A percentile compares a stretch with the other conserved stretches of the same genome.
Evolutionary conservation across 2,888 invertebrate species (phyloP).

Genomic region (Ditula angustiorana): DNA sequence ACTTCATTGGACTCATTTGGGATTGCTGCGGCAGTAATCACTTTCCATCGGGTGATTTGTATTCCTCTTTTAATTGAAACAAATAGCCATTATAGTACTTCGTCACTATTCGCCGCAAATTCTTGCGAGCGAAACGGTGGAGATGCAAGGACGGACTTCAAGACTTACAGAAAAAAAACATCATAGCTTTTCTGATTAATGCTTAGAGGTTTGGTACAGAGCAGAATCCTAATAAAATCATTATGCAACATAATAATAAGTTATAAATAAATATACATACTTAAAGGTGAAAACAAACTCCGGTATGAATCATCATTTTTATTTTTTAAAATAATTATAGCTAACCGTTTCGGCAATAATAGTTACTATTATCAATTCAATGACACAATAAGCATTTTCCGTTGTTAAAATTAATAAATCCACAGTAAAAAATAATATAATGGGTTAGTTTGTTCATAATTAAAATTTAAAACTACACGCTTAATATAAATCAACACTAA

Average conservation of each 20-base stretch:
- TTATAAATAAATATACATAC: neutral
- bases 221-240: no score
- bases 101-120: no score
- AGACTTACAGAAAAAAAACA: no score
- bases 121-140: no score
- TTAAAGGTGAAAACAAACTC: conserved; percentile 62
- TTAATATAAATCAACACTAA: conserved; percentile 81
- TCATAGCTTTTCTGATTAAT: no score
- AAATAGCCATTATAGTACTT: no score
- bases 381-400: conserved; percentile 85
- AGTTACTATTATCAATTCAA: conserved; percentile 80
- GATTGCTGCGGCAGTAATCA: no score
- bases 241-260: neutral
- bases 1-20: no score
- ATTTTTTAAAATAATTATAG: conserved; percentile 87
- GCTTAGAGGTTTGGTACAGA: no score
- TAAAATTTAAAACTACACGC: conserved; percentile 64
- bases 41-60: no score
- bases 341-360: conserved; percentile 86
- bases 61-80: no score
- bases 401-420: conserved; percentile 74
- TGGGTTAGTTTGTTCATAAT: conserved; percentile 76
- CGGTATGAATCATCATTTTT: conserved; percentile 82
- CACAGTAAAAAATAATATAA: conserved; percentile 65
- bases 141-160: no score